Percentiles rank a stretch among this genome's conserved stretches.
These are phyloP conservation scores for Drosophila maculinotata DNA, from an alignment of 2,888 invertebrate species.

Conservation along the genomic window DNA sequence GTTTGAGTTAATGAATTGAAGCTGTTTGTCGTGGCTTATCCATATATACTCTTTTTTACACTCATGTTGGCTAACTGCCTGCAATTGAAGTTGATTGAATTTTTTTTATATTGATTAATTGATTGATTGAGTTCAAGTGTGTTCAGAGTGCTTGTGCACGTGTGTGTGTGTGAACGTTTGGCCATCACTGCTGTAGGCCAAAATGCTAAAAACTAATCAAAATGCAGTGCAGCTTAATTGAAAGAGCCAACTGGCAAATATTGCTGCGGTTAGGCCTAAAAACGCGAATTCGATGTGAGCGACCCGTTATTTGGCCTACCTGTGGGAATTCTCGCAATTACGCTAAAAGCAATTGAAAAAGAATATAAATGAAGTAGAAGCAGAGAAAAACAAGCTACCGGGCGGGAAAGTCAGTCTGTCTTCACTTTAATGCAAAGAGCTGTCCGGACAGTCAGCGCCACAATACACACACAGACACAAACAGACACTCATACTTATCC, in stretches of 20 bases:
- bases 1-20: slow-evolving; percentile 73
- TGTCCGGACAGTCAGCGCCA: slow-evolving; percentile 26
- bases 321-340: slow-evolving; percentile 80
- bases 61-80: slow-evolving; percentile 51
- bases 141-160: slow-evolving; percentile 10
- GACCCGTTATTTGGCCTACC: slow-evolving; percentile 60
- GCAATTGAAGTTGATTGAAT: slow-evolving; percentile 76
- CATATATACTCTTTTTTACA: slow-evolving; percentile 3
- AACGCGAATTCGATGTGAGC: slow-evolving; percentile 34
- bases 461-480: slow-evolving; percentile 21
- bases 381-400: slow-evolving; percentile 12
- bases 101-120: slow-evolving; percentile 73
- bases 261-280: slow-evolving; percentile 62
- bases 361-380: slow-evolving; percentile 18
- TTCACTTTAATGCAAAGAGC: slow-evolving; percentile 50
- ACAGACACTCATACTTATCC: slow-evolving; percentile 12
- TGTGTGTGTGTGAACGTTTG: slow-evolving; percentile 4
- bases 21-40: slow-evolving; percentile 42
- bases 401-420: slow-evolving; percentile 36
- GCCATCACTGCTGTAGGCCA: slow-evolving; percentile 23
- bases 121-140: slow-evolving; percentile 71
- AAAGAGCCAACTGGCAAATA: slow-evolving; percentile 64
- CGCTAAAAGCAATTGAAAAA: slow-evolving; percentile 79
- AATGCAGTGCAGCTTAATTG: slow-evolving; percentile 69
- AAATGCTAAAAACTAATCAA: slow-evolving; percentile 77